These are phyloP conservation scores for Aleiodes sp. DNA, from an alignment of 1,140 invertebrate genomes.

Conservation along the genomic window DNA sequence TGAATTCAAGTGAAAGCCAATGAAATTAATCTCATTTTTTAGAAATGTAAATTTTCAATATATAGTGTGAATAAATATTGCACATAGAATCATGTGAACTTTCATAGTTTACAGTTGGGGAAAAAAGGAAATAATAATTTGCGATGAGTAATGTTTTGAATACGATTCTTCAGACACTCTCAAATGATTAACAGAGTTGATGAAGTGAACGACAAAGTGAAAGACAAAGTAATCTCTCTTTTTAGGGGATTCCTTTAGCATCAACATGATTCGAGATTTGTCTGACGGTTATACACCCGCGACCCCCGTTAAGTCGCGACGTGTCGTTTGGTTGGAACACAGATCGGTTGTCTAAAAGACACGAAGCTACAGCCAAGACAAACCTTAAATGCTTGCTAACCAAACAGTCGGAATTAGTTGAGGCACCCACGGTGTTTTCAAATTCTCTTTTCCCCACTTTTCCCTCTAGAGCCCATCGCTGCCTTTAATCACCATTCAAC, in stretches of 20 bases:
- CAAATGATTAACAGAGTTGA: background rate
- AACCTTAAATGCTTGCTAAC: conserved; percentile 67
- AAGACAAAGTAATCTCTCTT: background rate
- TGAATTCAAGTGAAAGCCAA: no score
- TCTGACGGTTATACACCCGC: conserved; percentile 3
- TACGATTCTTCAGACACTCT: background rate
- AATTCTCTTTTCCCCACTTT: background rate
- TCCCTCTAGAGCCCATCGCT: background rate
- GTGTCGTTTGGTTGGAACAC: conserved; percentile 64
- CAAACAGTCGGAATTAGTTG: conserved; percentile 66
- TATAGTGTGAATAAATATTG: no score
- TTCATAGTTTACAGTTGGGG: no score
- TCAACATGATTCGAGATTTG: background rate
- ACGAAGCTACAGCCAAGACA: conserved; percentile 65
- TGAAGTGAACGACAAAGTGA: background rate
- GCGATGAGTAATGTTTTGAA: no score
- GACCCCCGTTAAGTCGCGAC: conserved; percentile 41
- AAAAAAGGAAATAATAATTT: no score
- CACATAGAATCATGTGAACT: no score
- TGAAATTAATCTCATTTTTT: no score
- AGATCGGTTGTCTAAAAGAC: conserved; percentile 67
- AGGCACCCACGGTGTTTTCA: conserved; percentile 12
- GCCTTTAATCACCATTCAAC: no score
- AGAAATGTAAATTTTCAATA: no score
- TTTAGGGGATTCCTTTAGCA: background rate